Evolutionary conservation across 53 echinoderm and acorn worm species (phyloP).

Genomic region (Henricia sp.): DNA sequence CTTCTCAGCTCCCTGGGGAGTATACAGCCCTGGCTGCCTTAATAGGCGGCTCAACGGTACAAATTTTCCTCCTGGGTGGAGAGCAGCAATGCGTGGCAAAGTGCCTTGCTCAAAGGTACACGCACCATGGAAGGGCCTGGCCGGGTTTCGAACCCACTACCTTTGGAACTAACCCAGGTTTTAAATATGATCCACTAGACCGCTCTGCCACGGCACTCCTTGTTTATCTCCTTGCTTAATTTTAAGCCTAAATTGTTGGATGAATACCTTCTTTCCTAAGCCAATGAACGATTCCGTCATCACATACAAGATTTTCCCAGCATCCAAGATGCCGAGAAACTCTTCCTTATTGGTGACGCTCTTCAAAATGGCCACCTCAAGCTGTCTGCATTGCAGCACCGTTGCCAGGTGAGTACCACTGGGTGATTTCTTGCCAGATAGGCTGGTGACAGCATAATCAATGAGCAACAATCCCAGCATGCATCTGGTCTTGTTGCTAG

Average conservation of each 20-base stretch:
- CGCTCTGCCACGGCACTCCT: no score
- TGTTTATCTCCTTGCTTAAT: neutral
- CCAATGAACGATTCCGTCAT: constrained; percentile 1
- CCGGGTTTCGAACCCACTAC: no score
- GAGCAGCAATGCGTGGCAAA: no score
- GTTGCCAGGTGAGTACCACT: neutral
- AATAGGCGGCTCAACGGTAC: no score
- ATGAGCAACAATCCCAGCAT: constrained; percentile 64
- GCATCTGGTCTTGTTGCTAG: constrained; percentile 71
- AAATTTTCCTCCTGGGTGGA: no score
- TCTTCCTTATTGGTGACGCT: constrained; percentile 31
- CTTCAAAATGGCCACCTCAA: constrained; percentile 64
- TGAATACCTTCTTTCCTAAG: neutral
- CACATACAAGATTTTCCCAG: neutral
- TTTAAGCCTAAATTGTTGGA: no score
- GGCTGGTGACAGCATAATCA: constrained; percentile 5
- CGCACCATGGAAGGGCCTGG: no score
- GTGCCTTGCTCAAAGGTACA: no score
- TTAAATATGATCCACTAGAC: no score
- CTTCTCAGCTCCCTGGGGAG: no score
- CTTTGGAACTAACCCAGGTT: no score
- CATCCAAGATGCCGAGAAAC: neutral
- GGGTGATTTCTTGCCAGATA: neutral
- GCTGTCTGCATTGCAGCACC: constrained; percentile 44
- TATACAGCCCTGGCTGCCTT: no score